Evolutionary conservation across 1,140 invertebrate species (phyloP).

Genomic region (Drosophila lini): DNA sequence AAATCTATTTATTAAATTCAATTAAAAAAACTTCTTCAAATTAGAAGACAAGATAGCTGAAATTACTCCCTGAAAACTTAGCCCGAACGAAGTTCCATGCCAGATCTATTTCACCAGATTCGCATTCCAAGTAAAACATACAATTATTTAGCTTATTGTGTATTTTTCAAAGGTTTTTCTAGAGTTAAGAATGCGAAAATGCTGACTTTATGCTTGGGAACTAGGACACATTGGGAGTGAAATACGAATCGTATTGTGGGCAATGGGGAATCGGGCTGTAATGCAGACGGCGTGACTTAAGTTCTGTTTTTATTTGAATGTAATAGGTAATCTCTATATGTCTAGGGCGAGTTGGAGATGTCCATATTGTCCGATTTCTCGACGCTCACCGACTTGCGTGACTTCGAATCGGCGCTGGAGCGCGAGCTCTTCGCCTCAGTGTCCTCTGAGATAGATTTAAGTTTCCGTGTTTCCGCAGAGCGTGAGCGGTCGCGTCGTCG

Average conservation of each 20-base stretch:
- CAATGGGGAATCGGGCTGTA: conserved; percentile 18
- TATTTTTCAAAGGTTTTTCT: conserved; percentile 26
- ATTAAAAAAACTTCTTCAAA: neutral
- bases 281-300: conserved; percentile 36
- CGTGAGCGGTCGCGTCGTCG: conserved; percentile 72
- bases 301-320: conserved; percentile 34
- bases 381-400: conserved; percentile 82
- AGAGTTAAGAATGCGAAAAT: conserved; percentile 38
- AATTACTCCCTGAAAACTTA: neutral
- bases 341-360: conserved; percentile 85
- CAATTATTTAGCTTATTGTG: conserved; percentile 5
- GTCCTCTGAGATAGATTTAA: conserved; percentile 78
- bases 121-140: conserved; percentile 6
- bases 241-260: conserved; percentile 12
- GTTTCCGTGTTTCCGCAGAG: conserved; percentile 68
- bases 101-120: neutral
- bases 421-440: conserved; percentile 76
- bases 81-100: neutral
- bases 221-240: conserved; percentile 19
- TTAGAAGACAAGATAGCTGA: neutral
- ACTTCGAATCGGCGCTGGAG: conserved; percentile 66
- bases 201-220: conserved; percentile 54
- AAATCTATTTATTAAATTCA: no score
- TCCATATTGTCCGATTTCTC: conserved; percentile 87
- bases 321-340: conserved; percentile 20